A percentile compares a stretch with the other conserved stretches of the same genome.
Evolutionary conservation across 2,113 vertebrate genomes (phyloP).

Genomic region (Protobothrops mucrosquamatus): DNA sequence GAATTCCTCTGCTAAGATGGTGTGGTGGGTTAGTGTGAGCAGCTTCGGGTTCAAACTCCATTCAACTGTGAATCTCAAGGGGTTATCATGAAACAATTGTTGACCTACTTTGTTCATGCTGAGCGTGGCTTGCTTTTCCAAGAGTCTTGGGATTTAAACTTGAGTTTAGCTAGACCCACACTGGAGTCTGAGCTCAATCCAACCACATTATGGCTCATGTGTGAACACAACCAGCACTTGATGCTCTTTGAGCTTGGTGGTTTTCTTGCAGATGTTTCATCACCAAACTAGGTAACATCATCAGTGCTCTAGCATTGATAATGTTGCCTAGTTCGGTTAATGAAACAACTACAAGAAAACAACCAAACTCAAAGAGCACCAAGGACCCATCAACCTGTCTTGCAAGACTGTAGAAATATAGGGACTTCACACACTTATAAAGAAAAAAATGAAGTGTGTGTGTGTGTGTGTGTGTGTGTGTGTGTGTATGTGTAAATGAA

Average conservation of each 20-base stretch:
- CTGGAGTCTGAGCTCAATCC: background rate
- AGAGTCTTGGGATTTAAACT: background rate
- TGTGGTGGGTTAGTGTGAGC: background rate
- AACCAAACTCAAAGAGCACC: background rate
- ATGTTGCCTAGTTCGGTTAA: background rate
- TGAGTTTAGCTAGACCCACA: background rate
- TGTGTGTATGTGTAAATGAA: background rate
- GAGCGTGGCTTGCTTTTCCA: background rate
- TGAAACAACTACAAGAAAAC: background rate
- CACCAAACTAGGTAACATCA: background rate
- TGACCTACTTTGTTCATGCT: background rate
- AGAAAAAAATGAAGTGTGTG: background rate
- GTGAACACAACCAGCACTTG: background rate
- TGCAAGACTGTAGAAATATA: background rate
- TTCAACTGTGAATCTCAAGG: background rate
- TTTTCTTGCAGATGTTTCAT: background rate
- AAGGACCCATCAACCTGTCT: background rate
- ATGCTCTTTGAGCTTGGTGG: background rate
- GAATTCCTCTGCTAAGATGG: background rate
- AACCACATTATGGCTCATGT: background rate
- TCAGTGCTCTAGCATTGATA: background rate
- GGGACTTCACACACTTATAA: background rate
- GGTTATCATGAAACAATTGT: background rate
- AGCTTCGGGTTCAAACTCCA: background rate
- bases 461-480: background rate